Evolutionary conservation across 2,888 invertebrate genomes (phyloP).

Genomic region (Danaus chrysippus): DNA sequence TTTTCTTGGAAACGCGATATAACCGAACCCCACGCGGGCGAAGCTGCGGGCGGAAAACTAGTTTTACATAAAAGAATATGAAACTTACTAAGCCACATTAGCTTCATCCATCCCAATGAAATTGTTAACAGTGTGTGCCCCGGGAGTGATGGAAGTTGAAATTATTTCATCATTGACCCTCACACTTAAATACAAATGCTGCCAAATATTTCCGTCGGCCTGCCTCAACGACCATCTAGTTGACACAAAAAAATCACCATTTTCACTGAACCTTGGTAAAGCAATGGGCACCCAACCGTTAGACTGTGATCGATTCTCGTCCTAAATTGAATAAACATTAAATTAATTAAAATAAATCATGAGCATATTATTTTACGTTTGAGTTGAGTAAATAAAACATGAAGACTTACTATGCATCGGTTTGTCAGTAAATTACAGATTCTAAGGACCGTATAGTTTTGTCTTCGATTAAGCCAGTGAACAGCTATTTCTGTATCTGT

Average conservation of each 20-base stretch:
- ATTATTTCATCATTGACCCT: constrained; percentile 49
- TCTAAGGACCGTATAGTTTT: constrained; percentile 83
- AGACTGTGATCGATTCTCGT: constrained; percentile 73
- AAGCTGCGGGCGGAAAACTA: too few species aligned
- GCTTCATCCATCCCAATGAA: constrained; percentile 76
- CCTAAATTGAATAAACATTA: constrained; percentile 48
- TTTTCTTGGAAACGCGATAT: too few species aligned
- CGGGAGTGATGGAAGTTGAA: constrained; percentile 71
- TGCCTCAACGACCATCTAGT: constrained; percentile 62
- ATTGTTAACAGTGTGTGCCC: constrained; percentile 80
- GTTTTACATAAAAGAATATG: neutral
- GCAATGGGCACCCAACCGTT: constrained; percentile 85
- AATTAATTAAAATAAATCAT: too few species aligned
- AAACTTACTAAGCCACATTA: constrained; percentile 58
- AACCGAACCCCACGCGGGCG: too few species aligned
- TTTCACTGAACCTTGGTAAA: constrained; percentile 75
- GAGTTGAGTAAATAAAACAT: neutral
- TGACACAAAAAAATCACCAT: constrained; percentile 65
- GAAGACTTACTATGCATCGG: constrained; percentile 49
- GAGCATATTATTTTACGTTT: neutral
- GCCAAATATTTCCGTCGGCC: constrained; percentile 72
- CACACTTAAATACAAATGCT: constrained; percentile 61
- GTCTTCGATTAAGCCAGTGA: constrained; percentile 91
- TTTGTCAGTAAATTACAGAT: constrained; percentile 71
- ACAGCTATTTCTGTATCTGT: constrained; percentile 82